Evolutionary conservation across 2,797 vertebrate genomes (phyloP), one percentile per base, ranked within the genome.

Genomic region (Acridotheres tristis): DNA sequence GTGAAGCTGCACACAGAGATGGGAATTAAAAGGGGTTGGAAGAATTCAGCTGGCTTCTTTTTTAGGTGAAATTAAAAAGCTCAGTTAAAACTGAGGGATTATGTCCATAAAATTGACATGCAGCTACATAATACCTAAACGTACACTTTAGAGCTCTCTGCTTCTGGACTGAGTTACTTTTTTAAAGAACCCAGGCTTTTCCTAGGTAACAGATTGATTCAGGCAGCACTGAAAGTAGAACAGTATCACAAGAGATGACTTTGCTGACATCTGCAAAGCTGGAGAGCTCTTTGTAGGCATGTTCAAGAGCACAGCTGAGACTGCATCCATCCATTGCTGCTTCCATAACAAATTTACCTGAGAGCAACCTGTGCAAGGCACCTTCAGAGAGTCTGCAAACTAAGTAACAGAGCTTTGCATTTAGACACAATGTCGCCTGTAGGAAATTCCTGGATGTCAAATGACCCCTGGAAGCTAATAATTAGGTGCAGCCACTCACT

Each of bases 1-100:
- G 77, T 93, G 81, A 96, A 96, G 78, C 80, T 94, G 54, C 85
- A 96, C 79, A 93, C 53, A 91, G 69, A 88, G 85, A 78, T 69
- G 76, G 79, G 73, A 92, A 94, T 91, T 91, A 93, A 88, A 93
- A 61, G 29, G 57, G 36, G 32, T 34, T 94, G 63, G 57, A 85
- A 81, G 83, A 91, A 94, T 76, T 86, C 42, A 47, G 25, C 18
- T 75, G 43, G 43, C 55, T 79, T 89, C 36, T 90, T 65, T 91
- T 81, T 77, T 40, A 79, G 48, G 68, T 69, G 85, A 94, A 94
- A 95, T 92, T 92, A 71, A 76, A 95, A 94, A 93, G 65, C 78
- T 43, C 66, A 50, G 84, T 93, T 93, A 86, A 93, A 96, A 92
- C 59, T 54, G 78, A 78, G 65, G 82, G 79, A 88, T 95, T 92